Base-by-base conservation (phyloP, 2,888 invertebrate genomes). In the Boloria selene region DNA sequence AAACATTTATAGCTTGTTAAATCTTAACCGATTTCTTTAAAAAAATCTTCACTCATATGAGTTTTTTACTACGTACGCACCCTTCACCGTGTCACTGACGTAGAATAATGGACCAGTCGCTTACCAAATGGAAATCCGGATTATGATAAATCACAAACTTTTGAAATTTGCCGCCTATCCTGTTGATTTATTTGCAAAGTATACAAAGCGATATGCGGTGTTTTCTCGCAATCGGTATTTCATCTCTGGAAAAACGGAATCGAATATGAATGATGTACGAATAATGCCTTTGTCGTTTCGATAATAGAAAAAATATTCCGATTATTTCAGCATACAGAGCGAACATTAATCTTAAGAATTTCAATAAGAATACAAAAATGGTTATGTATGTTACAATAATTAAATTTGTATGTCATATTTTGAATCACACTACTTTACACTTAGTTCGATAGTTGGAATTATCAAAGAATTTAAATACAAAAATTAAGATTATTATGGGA, bases 121-220 rank as follows among this genome's bases (percentile, higher is more conserved):
- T 87, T 86, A 80, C 84, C 86, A 89, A 90, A 90, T 90, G 88
- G 89, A 85, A 88, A 88, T 88, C 81, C 84, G 84, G 86, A 89
- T 90, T 88, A 90, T 90, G 90, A 90, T 90, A 90, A 90, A 90
- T 90, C 90, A 88, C 85, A 88, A 90, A 89, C 84, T 90, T 89
- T 90, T 88, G 87, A 86, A 88, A 87, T 89, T 87, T 85, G 83
- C 82, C 86, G 85, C 83, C 83, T 85, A 87, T 83, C 81, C 79
- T 77, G 77, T 77, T 87, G 88, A 90, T 88, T 89, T 90, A 89
- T 89, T 83, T 81, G 81, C 79, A 67, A 80, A 85, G 77, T 85
- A 85, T 82, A 85, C 83, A 84, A 80, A 82, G 80, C 80, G 82
- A 82, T 81, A 80, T 80, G 79, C 79, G 75, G 77, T 79, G 78